Percentiles rank a stretch among this genome's conserved stretches.
These are phyloP conservation scores for Taeniopygia guttata DNA, from an alignment of 2,797 vertebrate species.

Conservation along the genomic window DNA sequence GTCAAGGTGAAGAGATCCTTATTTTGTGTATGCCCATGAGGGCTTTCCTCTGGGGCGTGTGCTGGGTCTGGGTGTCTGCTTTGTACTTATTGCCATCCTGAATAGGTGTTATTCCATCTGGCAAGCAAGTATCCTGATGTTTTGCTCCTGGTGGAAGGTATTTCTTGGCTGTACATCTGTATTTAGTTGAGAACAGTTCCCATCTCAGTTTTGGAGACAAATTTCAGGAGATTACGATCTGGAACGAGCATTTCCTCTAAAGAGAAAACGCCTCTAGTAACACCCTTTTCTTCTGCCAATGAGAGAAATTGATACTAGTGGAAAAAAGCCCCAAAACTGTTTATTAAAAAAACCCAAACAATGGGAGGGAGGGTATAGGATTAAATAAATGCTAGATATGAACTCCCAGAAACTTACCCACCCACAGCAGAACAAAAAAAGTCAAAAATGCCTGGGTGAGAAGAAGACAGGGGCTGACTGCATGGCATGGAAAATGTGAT, in stretches of 20 bases:
- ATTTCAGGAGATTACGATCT: background rate
- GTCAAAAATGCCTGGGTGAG: background rate
- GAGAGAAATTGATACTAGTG: background rate
- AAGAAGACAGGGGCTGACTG: accelerated
- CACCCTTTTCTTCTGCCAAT: background rate
- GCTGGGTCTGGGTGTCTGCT: background rate
- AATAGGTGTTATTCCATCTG: accelerated
- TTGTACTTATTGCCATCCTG: accelerated
- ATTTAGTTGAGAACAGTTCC: background rate
- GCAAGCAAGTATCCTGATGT: background rate
- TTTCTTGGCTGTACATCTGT: background rate
- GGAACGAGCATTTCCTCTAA: background rate
- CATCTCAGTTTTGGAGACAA: background rate
- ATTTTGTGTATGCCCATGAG: background rate
- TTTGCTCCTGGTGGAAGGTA: background rate
- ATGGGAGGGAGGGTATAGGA: accelerated
- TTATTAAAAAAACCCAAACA: background rate
- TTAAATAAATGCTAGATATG: background rate
- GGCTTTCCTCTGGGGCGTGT: background rate
- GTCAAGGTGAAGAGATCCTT: background rate
- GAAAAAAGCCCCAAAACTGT: background rate
- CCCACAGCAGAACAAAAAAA: background rate
- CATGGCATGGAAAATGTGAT: too few species aligned
- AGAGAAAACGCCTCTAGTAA: background rate
- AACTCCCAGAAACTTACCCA: background rate